Evolutionary conservation across 2,797 vertebrate genomes (phyloP).

Genomic region (Lemur catta): DNA sequence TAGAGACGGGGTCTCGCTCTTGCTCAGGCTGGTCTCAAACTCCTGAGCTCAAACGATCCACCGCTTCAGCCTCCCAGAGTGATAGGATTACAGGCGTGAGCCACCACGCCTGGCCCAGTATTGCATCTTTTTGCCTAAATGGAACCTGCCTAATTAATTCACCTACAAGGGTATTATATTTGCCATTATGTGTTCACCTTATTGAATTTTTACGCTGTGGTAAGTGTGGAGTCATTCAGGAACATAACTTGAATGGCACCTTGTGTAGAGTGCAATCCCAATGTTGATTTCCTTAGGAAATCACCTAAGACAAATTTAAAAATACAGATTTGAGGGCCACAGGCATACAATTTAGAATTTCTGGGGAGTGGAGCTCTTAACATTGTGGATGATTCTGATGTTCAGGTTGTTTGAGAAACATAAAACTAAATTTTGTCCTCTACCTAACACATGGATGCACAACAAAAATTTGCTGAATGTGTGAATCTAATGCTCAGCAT

Average conservation of each 20-base stretch:
- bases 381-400: background rate
- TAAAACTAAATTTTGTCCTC: background rate
- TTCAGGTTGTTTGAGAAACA: background rate
- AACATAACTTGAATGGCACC: background rate
- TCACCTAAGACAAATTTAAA: background rate
- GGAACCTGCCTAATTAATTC: slow-evolving; percentile 1
- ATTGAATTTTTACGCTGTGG: background rate
- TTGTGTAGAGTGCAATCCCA: background rate
- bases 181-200: background rate
- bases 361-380: background rate
- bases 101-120: background rate
- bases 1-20: too few species aligned
- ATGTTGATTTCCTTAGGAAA: background rate
- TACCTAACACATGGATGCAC: background rate
- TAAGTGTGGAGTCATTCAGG: background rate
- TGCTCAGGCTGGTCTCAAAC: too few species aligned
- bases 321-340: background rate
- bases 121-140: background rate
- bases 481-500: background rate
- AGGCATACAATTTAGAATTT: background rate
- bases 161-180: background rate
- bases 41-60: too few species aligned
- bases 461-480: background rate
- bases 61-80: too few species aligned
- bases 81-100: too few species aligned